These are phyloP conservation scores for Capra hircus DNA, from an alignment of 2,113 vertebrate species.

Conservation along the genomic window DNA sequence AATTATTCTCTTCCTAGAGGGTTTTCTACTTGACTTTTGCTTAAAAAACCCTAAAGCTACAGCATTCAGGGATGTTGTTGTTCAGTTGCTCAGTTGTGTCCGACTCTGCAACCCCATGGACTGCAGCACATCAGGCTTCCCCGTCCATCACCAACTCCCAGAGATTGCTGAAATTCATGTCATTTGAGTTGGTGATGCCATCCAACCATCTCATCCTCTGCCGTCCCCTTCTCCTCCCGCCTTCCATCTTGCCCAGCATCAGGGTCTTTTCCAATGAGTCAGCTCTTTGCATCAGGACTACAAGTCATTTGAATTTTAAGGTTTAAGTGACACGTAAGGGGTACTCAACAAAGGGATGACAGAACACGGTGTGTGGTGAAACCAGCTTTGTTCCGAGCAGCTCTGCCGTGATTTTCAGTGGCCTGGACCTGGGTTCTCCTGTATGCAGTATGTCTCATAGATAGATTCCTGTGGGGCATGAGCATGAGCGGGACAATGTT, in stretches of 20 bases:
- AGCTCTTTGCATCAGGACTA: neutral
- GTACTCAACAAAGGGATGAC: neutral
- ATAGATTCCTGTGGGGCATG: neutral
- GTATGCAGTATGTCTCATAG: neutral
- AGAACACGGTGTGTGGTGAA: neutral
- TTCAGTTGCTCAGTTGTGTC: neutral
- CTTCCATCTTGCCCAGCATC: neutral
- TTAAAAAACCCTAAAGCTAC: neutral
- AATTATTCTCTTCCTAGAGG: neutral
- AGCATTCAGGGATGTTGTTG: neutral
- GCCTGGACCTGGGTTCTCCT: neutral
- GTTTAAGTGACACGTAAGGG: neutral
- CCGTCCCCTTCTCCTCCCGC: neutral
- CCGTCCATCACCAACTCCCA: neutral
- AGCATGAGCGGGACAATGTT: neutral
- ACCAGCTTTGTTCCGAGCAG: neutral
- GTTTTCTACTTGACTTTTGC: neutral
- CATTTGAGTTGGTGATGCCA: neutral
- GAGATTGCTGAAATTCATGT: neutral
- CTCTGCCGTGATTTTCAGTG: constrained; percentile 14
- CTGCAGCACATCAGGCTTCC: neutral
- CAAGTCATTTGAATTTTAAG: neutral
- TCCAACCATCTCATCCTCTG: neutral
- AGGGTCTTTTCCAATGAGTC: neutral
- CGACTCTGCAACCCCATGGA: neutral